Evolutionary conservation across 2,113 vertebrate species (phyloP).

Genomic region (Gavia stellata): DNA sequence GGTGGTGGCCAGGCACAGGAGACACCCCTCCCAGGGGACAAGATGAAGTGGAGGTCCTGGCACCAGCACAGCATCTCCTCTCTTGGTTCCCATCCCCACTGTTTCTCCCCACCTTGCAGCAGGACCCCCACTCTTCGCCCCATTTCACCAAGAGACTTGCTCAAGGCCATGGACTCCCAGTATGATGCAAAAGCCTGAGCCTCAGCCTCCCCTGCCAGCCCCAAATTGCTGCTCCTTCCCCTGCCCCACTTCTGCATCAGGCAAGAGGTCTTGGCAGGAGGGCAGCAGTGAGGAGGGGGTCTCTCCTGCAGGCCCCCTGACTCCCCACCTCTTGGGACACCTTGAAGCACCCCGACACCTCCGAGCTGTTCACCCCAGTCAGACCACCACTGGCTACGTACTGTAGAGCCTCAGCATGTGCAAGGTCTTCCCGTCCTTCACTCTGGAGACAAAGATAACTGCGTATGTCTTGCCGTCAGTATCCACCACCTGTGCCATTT

Average conservation of each 20-base stretch:
- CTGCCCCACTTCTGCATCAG: no score
- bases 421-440: background rate
- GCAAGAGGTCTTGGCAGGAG: no score
- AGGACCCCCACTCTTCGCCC: background rate
- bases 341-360: background rate
- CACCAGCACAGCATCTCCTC: background rate
- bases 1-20: background rate
- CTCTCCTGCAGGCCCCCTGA: accelerated
- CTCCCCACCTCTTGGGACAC: background rate
- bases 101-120: background rate
- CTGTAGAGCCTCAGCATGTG: conserved; percentile 50
- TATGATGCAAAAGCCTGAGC: background rate
- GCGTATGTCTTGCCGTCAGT: background rate
- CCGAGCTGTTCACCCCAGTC: accelerated
- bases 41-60: background rate
- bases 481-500: background rate
- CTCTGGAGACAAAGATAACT: background rate
- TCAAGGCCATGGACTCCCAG: background rate
- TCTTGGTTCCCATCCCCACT: background rate
- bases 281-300: background rate
- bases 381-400: background rate
- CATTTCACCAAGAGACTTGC: background rate
- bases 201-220: background rate
- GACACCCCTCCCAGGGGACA: background rate
- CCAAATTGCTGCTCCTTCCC: background rate